Conservation (phyloP, 2,113 vertebrate species). For the Salvelinus alpinus region DNA sequence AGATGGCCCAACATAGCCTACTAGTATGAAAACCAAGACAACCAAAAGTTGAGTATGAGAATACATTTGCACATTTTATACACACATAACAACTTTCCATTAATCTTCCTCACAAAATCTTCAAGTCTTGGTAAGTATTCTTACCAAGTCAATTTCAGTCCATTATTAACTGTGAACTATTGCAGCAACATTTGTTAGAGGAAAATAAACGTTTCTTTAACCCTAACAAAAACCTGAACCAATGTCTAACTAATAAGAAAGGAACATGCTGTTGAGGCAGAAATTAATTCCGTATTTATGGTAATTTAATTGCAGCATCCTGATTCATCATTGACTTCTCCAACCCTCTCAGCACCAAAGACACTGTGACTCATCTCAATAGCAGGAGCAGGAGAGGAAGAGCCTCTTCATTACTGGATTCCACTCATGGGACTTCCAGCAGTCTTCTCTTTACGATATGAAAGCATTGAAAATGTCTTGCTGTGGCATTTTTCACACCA, state of each 20-base stretch:
- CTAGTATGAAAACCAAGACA: too few species aligned
- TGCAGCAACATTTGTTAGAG: not conserved
- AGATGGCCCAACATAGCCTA: too few species aligned
- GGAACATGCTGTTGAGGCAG: not conserved
- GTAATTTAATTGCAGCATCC: not conserved
- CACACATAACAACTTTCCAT: too few species aligned
- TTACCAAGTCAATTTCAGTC: too few species aligned
- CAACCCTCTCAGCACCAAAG: not conserved
- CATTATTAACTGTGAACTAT: too few species aligned
- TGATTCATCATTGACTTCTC: slow-evolving; percentile 5
- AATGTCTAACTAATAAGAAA: not conserved
- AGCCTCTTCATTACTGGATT: not conserved
- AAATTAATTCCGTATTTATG: not conserved
- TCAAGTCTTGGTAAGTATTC: too few species aligned
- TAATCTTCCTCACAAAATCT: too few species aligned
- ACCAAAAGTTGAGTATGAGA: too few species aligned
- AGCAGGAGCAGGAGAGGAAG: not conserved
- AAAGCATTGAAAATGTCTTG: slow-evolving; percentile 6
- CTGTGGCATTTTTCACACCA: not conserved
- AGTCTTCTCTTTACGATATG: not conserved
- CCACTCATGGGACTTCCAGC: not conserved
- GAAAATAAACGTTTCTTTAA: not conserved
- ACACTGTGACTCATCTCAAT: not conserved
- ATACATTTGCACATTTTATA: too few species aligned
- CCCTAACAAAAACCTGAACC: not conserved